phyloP scores from a whole-genome alignment of 1,140 invertebrate species.

The Acromyrmex charruanus region DNA sequence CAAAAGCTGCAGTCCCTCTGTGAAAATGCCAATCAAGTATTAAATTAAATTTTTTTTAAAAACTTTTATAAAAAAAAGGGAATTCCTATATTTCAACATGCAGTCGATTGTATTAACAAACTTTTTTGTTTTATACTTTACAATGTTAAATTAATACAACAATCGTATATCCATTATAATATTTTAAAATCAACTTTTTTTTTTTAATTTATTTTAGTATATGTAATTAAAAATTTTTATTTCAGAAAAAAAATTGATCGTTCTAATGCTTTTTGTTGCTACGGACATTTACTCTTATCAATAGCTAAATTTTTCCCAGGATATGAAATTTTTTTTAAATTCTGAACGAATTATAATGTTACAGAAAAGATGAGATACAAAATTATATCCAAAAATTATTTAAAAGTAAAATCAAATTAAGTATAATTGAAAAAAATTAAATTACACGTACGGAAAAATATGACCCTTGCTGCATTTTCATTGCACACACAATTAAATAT shows the following conservation, averaged over 20 bases:
- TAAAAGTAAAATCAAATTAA: background rate
- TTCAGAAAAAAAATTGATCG: background rate
- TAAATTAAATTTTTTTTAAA: too few relatives aligned
- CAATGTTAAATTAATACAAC: slow-evolving; percentile 16
- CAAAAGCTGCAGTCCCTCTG: too few relatives aligned
- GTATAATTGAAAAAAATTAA: background rate
- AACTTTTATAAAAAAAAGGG: too few relatives aligned
- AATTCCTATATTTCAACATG: background rate
- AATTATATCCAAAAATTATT: background rate
- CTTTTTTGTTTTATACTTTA: background rate
- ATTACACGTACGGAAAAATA: background rate
- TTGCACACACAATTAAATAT: too few relatives aligned
- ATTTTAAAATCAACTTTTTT: background rate
- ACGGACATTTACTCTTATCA: background rate
- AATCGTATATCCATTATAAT: background rate
- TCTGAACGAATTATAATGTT: background rate
- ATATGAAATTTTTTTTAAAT: slow-evolving; percentile 33
- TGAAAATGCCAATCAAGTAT: too few relatives aligned
- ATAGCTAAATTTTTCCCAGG: background rate
- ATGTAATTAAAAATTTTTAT: slow-evolving; percentile 21
- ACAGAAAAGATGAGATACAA: background rate
- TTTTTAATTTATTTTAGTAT: background rate
- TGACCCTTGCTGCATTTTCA: background rate
- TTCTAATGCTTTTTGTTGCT: background rate
- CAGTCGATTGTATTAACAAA: background rate